phyloP scores from a whole-genome alignment of 2,797 vertebrate genomes.

The Bucorvus abyssinicus region DNA sequence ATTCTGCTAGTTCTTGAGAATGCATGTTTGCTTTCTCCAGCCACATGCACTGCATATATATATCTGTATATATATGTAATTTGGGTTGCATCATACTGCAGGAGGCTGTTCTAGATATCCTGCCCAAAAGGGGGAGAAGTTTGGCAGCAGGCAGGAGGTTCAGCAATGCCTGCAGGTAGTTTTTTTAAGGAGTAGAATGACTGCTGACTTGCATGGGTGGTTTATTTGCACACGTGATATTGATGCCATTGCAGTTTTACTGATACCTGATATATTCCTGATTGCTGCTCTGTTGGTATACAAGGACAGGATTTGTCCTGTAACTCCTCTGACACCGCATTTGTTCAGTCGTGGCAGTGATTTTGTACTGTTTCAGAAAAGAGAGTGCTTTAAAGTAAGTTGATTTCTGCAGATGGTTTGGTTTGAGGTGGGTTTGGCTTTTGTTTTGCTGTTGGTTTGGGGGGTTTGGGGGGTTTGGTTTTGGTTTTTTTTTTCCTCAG shows the following conservation, averaged over 20 bases:
- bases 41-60: background rate
- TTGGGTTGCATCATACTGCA: background rate
- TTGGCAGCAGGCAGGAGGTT: background rate
- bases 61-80: background rate
- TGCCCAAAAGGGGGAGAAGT: background rate
- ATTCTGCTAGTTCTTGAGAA: background rate
- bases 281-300: background rate
- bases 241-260: background rate
- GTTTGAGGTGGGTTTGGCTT: background rate
- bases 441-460: background rate
- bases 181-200: conserved; percentile 3
- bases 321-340: background rate
- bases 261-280: background rate
- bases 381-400: background rate
- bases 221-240: background rate
- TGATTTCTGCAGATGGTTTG: background rate
- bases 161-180: background rate
- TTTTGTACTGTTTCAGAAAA: background rate
- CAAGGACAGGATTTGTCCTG: background rate
- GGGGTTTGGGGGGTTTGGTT: no score
- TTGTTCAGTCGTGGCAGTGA: background rate
- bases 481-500: background rate
- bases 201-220: background rate
- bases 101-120: background rate
- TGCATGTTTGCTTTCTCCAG: background rate